These are phyloP conservation scores for Caenorhabditis virilis DNA, from an alignment of 2,888 invertebrate species.

Conservation along the genomic window DNA sequence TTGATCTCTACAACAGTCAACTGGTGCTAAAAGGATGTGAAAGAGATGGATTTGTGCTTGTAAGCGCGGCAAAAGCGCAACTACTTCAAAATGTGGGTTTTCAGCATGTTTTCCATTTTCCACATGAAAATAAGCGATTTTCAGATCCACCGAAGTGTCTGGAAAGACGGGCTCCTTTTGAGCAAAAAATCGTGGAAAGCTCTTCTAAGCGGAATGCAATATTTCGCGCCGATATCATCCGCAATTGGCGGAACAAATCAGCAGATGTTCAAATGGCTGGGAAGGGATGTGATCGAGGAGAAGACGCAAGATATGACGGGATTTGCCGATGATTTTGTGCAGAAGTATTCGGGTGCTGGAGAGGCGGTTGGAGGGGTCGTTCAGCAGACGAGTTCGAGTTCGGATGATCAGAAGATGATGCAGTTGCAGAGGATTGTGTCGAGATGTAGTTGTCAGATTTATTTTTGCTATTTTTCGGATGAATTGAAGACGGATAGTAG, in stretches of 20 bases:
- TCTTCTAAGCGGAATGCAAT: constrained; percentile 91
- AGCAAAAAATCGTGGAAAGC: constrained; percentile 95
- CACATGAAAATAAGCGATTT: background rate
- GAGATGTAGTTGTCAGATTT: constrained; percentile 95
- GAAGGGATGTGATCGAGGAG: constrained; percentile 86
- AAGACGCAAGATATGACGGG: constrained; percentile 54
- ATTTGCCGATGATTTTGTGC: constrained; percentile 72
- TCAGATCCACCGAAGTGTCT: constrained; percentile 84
- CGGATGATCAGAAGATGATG: constrained; percentile 6
- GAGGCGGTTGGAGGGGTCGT: constrained; percentile 96
- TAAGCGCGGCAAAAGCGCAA: constrained; percentile 93
- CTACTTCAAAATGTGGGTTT: constrained; percentile 77
- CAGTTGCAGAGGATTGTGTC: constrained; percentile 95
- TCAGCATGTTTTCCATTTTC: background rate
- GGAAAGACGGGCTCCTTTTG: constrained; percentile 82
- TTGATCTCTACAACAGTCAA: constrained; percentile 89
- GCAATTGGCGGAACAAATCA: constrained; percentile 42
- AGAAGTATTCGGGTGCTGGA: constrained; percentile 78
- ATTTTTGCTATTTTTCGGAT: constrained; percentile 77
- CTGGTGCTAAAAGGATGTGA: constrained; percentile 89
- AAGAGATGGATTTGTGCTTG: constrained; percentile 92
- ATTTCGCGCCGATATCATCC: constrained; percentile 91
- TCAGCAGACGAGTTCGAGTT: constrained; percentile 71
- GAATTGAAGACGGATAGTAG: constrained; percentile 73
- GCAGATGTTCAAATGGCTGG: constrained; percentile 83